phyloP scores from a whole-genome alignment of 2,888 invertebrate species.

The Eristalinus sepulchralis region DNA sequence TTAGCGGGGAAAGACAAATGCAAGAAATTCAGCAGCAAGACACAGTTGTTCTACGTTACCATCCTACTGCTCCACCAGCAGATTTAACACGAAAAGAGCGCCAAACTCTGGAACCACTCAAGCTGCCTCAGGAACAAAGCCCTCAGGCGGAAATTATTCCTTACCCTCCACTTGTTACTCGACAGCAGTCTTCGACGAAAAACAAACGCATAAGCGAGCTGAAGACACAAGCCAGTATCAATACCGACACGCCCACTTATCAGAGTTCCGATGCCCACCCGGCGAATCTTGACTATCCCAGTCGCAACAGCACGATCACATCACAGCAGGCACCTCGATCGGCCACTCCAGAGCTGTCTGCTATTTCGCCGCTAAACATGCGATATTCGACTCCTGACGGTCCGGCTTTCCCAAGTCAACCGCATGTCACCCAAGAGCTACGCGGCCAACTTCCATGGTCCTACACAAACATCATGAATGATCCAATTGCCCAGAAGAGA shows the following conservation, averaged over 20 bases:
- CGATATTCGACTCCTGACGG: constrained; percentile 76
- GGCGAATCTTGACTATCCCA: constrained; percentile 77
- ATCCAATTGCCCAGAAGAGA: constrained; percentile 53
- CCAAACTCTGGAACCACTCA: constrained; percentile 58
- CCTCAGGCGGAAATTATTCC: neutral
- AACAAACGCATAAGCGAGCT: constrained; percentile 41
- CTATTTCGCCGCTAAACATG: constrained; percentile 76
- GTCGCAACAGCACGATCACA: constrained; percentile 4
- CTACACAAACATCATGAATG: constrained; percentile 79
- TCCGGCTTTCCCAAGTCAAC: constrained; percentile 70
- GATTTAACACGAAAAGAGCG: constrained; percentile 53
- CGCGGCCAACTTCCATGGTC: constrained; percentile 85
- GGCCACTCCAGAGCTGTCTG: constrained; percentile 74
- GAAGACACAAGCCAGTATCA: constrained; percentile 23
- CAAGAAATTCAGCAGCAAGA: constrained; percentile 41
- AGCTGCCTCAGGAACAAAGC: constrained; percentile 1
- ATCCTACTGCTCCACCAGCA: constrained; percentile 57
- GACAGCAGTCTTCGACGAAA: constrained; percentile 27
- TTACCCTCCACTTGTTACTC: neutral
- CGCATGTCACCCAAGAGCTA: constrained; percentile 81
- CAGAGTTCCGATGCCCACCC: constrained; percentile 77
- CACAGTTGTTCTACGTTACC: constrained; percentile 34
- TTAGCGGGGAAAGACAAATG: constrained; percentile 34
- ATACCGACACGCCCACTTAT: constrained; percentile 73
- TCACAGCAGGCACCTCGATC: constrained; percentile 63